These are phyloP conservation scores for Peromyscus maniculatus DNA, from an alignment of 2,113 vertebrate genomes.

Conservation along the genomic window DNA sequence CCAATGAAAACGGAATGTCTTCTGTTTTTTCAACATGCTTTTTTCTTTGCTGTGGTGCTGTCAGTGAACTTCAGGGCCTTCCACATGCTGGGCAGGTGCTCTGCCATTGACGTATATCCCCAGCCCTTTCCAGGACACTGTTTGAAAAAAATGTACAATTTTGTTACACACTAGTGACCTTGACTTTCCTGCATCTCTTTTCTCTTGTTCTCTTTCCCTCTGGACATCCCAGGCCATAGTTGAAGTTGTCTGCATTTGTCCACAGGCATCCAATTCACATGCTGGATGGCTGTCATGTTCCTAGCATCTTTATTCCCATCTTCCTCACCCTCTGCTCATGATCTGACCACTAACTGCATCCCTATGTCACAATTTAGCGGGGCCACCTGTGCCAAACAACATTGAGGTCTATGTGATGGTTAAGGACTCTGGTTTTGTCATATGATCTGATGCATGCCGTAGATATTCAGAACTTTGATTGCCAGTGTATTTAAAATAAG, in stretches of 20 bases:
- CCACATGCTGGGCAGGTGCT: not conserved
- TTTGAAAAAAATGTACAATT: not conserved
- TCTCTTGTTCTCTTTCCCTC: not conserved
- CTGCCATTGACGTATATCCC: not conserved
- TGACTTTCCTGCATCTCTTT: not conserved
- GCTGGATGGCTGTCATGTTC: no score
- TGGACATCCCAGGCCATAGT: not conserved
- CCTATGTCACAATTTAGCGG: fast-evolving
- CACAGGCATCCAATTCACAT: not conserved
- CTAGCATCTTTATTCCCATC: no score
- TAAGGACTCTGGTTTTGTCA: not conserved
- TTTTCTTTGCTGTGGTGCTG: not conserved
- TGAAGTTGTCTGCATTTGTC: not conserved
- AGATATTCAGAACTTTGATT: not conserved
- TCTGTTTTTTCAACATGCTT: not conserved
- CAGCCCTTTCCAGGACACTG: not conserved
- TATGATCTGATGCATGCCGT: not conserved
- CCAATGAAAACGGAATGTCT: not conserved
- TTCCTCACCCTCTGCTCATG: not conserved
- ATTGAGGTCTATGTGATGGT: not conserved
- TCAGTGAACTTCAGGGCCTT: not conserved
- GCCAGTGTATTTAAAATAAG: slow-evolving; percentile 5
- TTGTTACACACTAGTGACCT: not conserved
- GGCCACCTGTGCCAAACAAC: not conserved
- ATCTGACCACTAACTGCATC: no score